Base-by-base conservation (phyloP, 2,113 vertebrate genomes). In the Perca schrenkii region DNA sequence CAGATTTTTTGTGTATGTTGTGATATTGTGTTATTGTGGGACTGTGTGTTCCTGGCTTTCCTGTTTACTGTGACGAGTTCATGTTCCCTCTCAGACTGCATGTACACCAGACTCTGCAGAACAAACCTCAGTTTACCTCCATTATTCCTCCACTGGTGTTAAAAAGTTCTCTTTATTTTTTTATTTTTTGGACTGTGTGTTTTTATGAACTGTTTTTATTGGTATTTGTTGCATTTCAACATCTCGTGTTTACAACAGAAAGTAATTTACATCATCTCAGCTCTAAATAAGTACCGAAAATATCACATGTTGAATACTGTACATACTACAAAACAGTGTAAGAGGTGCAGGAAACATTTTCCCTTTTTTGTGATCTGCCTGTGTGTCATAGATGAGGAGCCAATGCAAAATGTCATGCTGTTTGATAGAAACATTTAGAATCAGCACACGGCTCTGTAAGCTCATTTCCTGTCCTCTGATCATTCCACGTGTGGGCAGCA, bases 71-170 rank as follows among this genome's bases (percentile, higher is more conserved):
- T 54, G 79, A 46, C 75, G 63, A 4, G 56, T 82, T 76, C 80
- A 76, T 36, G 65, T 46, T 63, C 57, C 71, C 54, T 22, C 62
- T 65, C 68, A 56, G 69, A 49, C 78, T 60, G 68, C 69, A 66
- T 52, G 31, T 47, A 54, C 7, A 62, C 70, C 57, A 40, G 54
- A 40, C 56, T 1, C 65, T 34, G 14, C 8, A 40, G 31, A 1
- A 28, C 54, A 25, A 40, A 11, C 58, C 21, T 64, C 21, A 21
- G 14, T 14, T 65, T 76, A 25, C 61, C 43, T 60, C 22, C 3
- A 3, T 58, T n/a, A 2, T 31, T 31, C 31, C 46, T 61, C 74
- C 8, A 15, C 63, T 67, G 57, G 2, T 56, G 52, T 7, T 53
- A 19, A 19, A 8, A 21, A 53, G 50, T 53, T 53, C 17, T 19